Percentiles rank a stretch among this genome's conserved stretches.
phyloP scores from a whole-genome alignment of 2,113 vertebrate genomes.

The Sphyrna mokarran region DNA sequence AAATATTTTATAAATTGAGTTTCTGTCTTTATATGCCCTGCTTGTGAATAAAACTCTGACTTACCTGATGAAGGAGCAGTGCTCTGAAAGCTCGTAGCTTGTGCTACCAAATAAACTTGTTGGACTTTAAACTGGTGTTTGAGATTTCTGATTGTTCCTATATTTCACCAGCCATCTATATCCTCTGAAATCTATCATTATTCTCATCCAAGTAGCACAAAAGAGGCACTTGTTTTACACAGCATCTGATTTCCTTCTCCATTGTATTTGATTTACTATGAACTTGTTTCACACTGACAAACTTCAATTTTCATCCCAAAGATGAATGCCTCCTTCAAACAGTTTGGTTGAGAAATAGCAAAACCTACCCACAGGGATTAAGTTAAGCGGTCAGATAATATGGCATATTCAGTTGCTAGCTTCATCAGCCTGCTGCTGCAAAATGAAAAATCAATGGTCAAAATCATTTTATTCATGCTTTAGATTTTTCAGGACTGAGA shows the following conservation, averaged over 20 bases:
- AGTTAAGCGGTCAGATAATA: background rate
- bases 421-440: background rate
- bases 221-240: background rate
- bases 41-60: no score
- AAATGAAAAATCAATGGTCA: background rate
- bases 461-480: background rate
- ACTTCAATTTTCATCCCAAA: background rate
- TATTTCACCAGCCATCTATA: no score
- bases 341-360: background rate
- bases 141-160: no score
- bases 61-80: no score
- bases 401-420: background rate
- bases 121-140: no score
- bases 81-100: no score
- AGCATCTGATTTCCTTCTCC: background rate
- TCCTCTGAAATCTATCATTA: no score
- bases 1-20: no score
- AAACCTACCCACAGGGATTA: background rate
- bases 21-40: no score
- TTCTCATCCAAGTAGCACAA: background rate
- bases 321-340: background rate
- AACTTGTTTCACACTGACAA: background rate
- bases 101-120: no score
- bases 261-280: background rate
- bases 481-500: background rate